phyloP scores from a whole-genome alignment of 2,888 invertebrate genomes.

The Thysanoteuthis rhombus region DNA sequence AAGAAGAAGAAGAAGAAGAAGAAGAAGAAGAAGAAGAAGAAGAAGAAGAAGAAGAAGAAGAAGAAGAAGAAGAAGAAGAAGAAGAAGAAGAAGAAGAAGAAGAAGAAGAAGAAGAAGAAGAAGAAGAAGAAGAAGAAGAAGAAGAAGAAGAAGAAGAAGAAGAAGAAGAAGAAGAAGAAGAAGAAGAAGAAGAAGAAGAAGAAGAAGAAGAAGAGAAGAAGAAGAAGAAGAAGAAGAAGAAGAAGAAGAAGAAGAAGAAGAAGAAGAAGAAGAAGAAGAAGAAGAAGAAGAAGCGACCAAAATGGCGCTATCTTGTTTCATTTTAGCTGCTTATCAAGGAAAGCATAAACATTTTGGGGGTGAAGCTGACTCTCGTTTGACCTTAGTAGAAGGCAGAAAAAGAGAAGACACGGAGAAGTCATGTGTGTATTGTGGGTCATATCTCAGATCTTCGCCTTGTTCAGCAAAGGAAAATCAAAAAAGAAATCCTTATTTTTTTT shows the following conservation, averaged over 20 bases:
- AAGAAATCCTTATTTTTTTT: too few species aligned
- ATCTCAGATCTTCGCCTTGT: too few species aligned
- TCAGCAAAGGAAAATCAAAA: too few species aligned
- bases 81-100: conserved; percentile 35
- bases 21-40: conserved; percentile 19
- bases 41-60: background rate
- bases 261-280: conserved; percentile 33
- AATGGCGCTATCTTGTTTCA: background rate
- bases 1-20: conserved; percentile 18
- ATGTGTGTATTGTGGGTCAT: too few species aligned
- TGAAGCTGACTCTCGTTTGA: too few species aligned
- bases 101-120: conserved; percentile 35
- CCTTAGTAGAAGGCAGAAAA: too few species aligned
- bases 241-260: conserved; percentile 33
- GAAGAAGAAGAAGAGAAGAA: conserved; percentile 17
- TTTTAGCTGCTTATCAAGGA: too few species aligned
- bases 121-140: conserved; percentile 31
- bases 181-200: background rate
- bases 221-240: conserved; percentile 32
- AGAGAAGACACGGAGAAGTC: too few species aligned
- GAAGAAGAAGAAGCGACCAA: conserved; percentile 32
- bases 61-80: conserved; percentile 26
- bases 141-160: background rate
- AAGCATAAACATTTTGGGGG: too few species aligned
- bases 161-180: background rate